Evolutionary conservation across 2,113 vertebrate species (phyloP).

Genomic region (Megaleporinus macrocephalus): DNA sequence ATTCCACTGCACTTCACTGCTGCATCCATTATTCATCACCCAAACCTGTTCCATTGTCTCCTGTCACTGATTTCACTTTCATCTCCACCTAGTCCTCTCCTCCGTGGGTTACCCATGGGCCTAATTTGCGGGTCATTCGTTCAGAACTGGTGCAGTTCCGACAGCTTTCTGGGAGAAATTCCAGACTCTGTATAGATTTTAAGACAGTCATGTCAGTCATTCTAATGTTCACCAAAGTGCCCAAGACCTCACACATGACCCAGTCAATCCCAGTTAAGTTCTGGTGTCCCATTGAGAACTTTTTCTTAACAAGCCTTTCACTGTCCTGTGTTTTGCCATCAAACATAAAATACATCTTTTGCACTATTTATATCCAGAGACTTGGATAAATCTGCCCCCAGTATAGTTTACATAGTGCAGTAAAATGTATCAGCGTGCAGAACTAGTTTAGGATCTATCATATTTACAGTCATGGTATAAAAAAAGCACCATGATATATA

Average conservation of each 20-base stretch:
- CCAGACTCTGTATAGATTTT: background rate
- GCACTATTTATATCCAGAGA: too few species aligned
- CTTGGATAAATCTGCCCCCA: too few species aligned
- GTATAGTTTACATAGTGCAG: too few species aligned
- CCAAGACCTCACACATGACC: background rate
- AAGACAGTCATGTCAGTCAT: background rate
- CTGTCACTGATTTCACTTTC: slow-evolving; percentile 10
- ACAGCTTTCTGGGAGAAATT: background rate
- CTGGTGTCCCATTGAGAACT: background rate
- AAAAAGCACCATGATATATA: too few species aligned
- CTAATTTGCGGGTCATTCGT: slow-evolving; percentile 20
- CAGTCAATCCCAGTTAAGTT: background rate
- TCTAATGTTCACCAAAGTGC: background rate
- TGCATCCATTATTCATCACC: slow-evolving; percentile 18
- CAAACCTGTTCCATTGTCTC: slow-evolving; percentile 8
- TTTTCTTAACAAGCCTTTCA: background rate
- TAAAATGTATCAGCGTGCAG: too few species aligned
- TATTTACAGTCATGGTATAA: too few species aligned
- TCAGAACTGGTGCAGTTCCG: background rate
- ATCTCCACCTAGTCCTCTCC: background rate
- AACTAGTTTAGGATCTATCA: too few species aligned
- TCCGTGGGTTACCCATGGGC: background rate
- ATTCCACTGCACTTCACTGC: background rate
- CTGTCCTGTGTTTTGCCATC: background rate
- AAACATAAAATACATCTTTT: background rate